These are phyloP conservation scores for Micromesistius poutassou DNA, from an alignment of 2,797 vertebrate genomes.

Conservation along the genomic window DNA sequence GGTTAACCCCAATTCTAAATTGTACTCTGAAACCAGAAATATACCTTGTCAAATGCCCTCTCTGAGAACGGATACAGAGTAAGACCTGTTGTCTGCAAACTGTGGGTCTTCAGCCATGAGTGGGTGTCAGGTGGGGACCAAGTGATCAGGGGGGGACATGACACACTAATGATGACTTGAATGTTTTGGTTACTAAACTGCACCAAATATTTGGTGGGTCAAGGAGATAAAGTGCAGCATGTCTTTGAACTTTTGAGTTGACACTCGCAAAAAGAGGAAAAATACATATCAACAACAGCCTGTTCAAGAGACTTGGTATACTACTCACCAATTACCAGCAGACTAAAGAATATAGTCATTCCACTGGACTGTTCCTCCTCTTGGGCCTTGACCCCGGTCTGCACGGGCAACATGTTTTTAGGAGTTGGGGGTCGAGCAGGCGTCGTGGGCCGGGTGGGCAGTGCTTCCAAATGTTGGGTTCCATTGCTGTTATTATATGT, in stretches of 20 bases:
- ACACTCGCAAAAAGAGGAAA: not conserved
- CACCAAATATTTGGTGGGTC: not conserved
- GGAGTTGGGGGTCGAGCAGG: constrained; percentile 75
- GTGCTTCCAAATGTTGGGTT: constrained; percentile 73
- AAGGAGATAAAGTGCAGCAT: too few species aligned
- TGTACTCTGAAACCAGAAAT: not conserved
- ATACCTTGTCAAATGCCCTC: not conserved
- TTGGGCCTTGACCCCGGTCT: constrained; percentile 94
- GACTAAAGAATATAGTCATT: constrained; percentile 97
- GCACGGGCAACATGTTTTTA: constrained; percentile 91
- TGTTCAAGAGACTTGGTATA: not conserved
- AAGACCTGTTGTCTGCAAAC: not conserved
- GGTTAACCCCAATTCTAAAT: not conserved
- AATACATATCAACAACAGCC: not conserved
- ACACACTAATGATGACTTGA: too few species aligned
- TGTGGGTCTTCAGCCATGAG: not conserved
- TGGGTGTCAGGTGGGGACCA: not conserved
- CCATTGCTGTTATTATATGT: constrained; percentile 78
- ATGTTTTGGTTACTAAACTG: not conserved
- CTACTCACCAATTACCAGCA: constrained; percentile 89
- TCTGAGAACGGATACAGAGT: not conserved
- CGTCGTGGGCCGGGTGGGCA: constrained; percentile 69
- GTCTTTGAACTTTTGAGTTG: too few species aligned
- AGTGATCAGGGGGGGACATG: not conserved
- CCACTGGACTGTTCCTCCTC: constrained; percentile 98